These are phyloP conservation scores for Druceiella hillmani DNA, from an alignment of 2,888 invertebrate species.

Conservation along the genomic window DNA sequence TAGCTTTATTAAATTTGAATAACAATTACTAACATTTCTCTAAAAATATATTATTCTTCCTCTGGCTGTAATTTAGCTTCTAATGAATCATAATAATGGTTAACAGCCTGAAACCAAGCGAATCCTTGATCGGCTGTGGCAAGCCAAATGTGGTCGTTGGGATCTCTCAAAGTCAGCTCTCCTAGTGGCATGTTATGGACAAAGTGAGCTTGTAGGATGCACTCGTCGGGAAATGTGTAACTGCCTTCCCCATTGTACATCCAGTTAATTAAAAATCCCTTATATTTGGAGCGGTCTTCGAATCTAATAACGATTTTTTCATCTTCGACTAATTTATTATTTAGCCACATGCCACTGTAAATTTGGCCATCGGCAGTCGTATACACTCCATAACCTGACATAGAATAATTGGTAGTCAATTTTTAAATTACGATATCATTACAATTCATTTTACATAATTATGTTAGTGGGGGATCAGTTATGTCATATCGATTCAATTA, in stretches of 20 bases:
- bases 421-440: not conserved
- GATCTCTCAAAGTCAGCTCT: conserved; percentile 40
- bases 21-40: too few relatives aligned
- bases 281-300: conserved; percentile 44
- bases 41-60: too few relatives aligned
- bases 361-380: conserved; percentile 53
- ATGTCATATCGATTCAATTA: too few relatives aligned
- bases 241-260: conserved; percentile 43
- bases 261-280: conserved; percentile 46
- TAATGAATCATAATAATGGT: conserved; percentile 39
- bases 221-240: conserved; percentile 49
- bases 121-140: conserved; percentile 39
- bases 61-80: too few relatives aligned
- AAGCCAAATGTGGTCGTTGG: conserved; percentile 50
- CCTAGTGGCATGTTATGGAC: conserved; percentile 46
- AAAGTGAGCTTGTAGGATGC: conserved; percentile 44
- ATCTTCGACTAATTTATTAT: conserved; percentile 41
- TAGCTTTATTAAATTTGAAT: too few relatives aligned
- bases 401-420: too few relatives aligned
- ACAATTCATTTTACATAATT: not conserved
- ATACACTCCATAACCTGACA: conserved; percentile 48
- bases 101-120: conserved; percentile 39
- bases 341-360: conserved; percentile 52
- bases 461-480: not conserved
- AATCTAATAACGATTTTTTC: conserved; percentile 36